These are phyloP conservation scores for Antechinus stuartii DNA, from an alignment of 2,113 vertebrate genomes.

Conservation along the genomic window DNA sequence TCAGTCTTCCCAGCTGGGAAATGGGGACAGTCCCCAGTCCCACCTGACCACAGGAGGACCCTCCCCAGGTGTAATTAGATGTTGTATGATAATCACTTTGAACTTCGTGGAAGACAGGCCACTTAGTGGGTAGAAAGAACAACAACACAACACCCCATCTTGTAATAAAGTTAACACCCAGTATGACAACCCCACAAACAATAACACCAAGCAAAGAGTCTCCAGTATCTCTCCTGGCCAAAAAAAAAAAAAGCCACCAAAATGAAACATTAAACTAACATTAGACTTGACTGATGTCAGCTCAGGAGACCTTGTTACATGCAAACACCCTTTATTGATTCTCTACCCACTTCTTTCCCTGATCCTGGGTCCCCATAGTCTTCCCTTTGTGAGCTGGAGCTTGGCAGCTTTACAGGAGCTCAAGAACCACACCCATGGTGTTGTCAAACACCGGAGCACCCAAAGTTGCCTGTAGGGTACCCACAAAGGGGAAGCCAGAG, in stretches of 20 bases:
- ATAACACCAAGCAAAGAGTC: neutral
- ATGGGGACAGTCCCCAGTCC: neutral
- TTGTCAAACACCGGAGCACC: slow-evolving; percentile 41
- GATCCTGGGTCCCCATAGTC: neutral
- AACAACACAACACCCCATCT: neutral
- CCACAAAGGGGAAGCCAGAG: neutral
- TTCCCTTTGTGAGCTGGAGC: neutral
- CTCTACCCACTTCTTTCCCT: neutral
- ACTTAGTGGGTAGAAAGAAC: slow-evolving; percentile 12
- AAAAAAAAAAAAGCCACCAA: neutral
- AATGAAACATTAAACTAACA: neutral
- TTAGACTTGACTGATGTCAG: neutral
- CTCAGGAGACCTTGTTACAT: neutral
- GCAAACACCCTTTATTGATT: neutral
- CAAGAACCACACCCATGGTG: slow-evolving; percentile 12
- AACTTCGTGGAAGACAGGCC: slow-evolving; percentile 15
- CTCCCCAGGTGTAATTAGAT: neutral
- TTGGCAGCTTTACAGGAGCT: neutral
- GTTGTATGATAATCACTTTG: slow-evolving; percentile 28
- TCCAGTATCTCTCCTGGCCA: neutral
- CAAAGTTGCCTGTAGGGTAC: neutral
- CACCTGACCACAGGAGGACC: neutral
- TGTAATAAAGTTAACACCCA: neutral
- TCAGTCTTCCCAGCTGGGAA: slow-evolving; percentile 23
- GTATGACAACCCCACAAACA: slow-evolving; percentile 11